These are phyloP conservation scores for Pelobates cultripes DNA, from an alignment of 2,797 vertebrate species.

Conservation along the genomic window DNA sequence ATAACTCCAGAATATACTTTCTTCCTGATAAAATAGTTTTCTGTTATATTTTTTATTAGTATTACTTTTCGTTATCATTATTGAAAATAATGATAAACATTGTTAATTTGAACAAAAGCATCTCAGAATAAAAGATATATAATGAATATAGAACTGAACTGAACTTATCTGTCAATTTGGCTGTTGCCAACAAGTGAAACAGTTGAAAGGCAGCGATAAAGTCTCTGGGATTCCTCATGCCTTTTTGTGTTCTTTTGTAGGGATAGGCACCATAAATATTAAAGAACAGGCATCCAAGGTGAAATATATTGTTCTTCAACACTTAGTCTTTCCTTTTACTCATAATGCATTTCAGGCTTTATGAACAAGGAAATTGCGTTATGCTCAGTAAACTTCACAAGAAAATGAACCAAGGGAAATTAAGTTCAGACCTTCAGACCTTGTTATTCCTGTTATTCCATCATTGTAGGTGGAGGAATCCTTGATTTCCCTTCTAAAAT, in stretches of 20 bases:
- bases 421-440: neutral
- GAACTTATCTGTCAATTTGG: too few species aligned
- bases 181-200: too few species aligned
- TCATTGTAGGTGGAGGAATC: neutral
- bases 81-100: too few species aligned
- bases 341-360: neutral
- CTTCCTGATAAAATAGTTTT: too few species aligned
- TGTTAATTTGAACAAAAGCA: too few species aligned
- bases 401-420: neutral
- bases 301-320: neutral
- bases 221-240: neutral
- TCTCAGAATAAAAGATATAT: too few species aligned
- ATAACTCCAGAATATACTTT: too few species aligned
- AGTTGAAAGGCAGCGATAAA: neutral
- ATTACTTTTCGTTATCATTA: too few species aligned
- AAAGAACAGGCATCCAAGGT: neutral
- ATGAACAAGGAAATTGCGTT: neutral
- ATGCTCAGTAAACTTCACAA: constrained; percentile 2
- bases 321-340: neutral
- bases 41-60: too few species aligned
- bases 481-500: neutral
- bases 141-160: too few species aligned
- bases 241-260: neutral
- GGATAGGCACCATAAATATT: neutral
- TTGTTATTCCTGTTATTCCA: neutral